phyloP scores from a whole-genome alignment of 2,888 invertebrate species.

The Villa cingulata region DNA sequence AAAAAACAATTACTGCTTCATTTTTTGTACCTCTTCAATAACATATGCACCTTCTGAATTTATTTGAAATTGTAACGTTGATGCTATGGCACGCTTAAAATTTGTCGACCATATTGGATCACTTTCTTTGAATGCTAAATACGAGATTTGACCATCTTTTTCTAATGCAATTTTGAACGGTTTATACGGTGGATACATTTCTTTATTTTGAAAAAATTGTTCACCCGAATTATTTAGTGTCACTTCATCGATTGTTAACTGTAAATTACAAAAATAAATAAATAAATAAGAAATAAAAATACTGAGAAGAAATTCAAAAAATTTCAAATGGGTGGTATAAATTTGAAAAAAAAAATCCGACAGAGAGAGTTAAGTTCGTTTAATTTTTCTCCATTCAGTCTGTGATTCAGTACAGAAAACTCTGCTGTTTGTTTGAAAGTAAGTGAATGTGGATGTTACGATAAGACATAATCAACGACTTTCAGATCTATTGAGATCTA shows the following conservation, averaged over 20 bases:
- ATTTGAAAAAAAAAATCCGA: too few relatives aligned
- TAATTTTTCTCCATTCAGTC: too few relatives aligned
- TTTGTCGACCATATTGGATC: conserved; percentile 54
- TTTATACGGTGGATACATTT: conserved; percentile 36
- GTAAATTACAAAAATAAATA: neutral
- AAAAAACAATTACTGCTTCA: too few relatives aligned
- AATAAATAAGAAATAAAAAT: too few relatives aligned
- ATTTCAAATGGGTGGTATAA: too few relatives aligned
- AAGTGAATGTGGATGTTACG: too few relatives aligned
- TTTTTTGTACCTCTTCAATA: conserved; percentile 27
- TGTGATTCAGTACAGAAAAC: too few relatives aligned
- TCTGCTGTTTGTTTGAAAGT: too few relatives aligned
- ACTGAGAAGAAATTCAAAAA: too few relatives aligned
- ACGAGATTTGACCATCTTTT: conserved; percentile 28
- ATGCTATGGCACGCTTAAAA: conserved; percentile 51
- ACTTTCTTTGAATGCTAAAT: conserved; percentile 32
- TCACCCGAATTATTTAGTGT: conserved; percentile 34
- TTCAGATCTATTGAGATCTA: too few relatives aligned
- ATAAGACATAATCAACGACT: too few relatives aligned
- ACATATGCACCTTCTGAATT: conserved; percentile 35
- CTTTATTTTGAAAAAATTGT: conserved; percentile 34
- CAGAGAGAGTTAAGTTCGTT: too few relatives aligned
- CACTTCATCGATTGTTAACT: conserved; percentile 35
- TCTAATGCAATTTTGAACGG: conserved; percentile 31
- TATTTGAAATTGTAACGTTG: conserved; percentile 47